phyloP scores from a whole-genome alignment of 2,888 invertebrate genomes.

The Euproctis similis region DNA sequence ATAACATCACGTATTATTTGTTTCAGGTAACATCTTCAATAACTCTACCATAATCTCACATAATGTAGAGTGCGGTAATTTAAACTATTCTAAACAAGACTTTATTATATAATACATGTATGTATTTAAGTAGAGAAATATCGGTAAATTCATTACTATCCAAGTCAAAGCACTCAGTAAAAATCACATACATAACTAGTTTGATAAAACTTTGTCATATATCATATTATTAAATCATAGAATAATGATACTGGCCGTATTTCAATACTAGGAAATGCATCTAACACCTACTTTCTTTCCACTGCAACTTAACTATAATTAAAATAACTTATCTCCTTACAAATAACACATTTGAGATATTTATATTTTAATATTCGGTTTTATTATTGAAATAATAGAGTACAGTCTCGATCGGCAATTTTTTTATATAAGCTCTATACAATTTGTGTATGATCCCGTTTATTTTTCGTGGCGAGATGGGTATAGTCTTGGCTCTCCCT shows the following conservation, averaged over 20 bases:
- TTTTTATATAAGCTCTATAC: constrained; percentile 38
- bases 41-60: too few relatives aligned
- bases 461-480: constrained; percentile 44
- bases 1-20: constrained; percentile 19
- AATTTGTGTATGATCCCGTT: constrained; percentile 49
- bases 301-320: constrained; percentile 49
- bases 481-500: constrained; percentile 16
- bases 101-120: too few relatives aligned
- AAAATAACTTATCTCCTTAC: constrained; percentile 13
- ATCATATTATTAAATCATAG: constrained; percentile 39
- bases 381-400: constrained; percentile 21
- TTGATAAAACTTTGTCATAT: too few relatives aligned
- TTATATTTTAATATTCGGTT: constrained; percentile 15
- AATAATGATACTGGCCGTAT: constrained; percentile 51
- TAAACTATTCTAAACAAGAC: too few relatives aligned
- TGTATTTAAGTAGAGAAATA: too few relatives aligned
- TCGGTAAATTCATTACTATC: too few relatives aligned
- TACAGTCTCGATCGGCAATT: constrained; percentile 22
- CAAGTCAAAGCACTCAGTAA: too few relatives aligned
- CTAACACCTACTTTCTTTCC: constrained; percentile 70
- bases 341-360: constrained; percentile 36
- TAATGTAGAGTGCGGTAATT: too few relatives aligned
- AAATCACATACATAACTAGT: too few relatives aligned
- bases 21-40: constrained; percentile 33
- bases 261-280: constrained; percentile 56